These are phyloP conservation scores for Xiphorhynchus erythropygius DNA, from an alignment of 2,797 vertebrate species.

Conservation along the genomic window DNA sequence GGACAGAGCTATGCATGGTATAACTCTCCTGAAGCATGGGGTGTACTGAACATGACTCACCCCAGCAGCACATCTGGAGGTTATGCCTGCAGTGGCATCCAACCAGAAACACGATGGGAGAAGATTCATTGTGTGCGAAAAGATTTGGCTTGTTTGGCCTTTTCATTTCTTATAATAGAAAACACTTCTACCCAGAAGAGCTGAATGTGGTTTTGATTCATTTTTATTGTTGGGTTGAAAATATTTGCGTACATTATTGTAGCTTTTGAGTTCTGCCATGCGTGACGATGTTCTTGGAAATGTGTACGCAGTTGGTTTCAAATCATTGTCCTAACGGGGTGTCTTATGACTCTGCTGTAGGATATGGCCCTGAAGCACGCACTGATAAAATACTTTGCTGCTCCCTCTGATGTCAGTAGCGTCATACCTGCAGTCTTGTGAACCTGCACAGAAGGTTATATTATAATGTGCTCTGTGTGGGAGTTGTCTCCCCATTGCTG, in stretches of 20 bases:
- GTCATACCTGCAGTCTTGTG: not conserved
- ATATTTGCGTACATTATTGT: not conserved
- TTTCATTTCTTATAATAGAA: slow-evolving; percentile 48
- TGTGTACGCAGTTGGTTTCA: accelerated
- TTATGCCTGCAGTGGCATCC: slow-evolving; percentile 21
- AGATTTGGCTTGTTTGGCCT: slow-evolving; percentile 28
- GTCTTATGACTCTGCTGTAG: not conserved
- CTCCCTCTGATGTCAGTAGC: not conserved
- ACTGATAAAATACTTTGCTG: not conserved
- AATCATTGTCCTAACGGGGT: not conserved
- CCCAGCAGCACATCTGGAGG: not conserved
- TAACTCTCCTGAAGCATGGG: not conserved
- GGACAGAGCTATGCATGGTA: slow-evolving; percentile 6
- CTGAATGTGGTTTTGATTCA: slow-evolving; percentile 47
- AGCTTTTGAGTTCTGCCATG: slow-evolving; percentile 29
- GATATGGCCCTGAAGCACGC: not conserved
- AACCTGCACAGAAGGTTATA: not conserved
- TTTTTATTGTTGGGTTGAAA: slow-evolving; percentile 52
- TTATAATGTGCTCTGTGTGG: not conserved
- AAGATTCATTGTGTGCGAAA: slow-evolving; percentile 41
- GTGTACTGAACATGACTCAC: slow-evolving; percentile 23
- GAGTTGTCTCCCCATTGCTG: not conserved
- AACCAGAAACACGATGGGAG: slow-evolving; percentile 19
- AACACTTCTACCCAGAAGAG: slow-evolving; percentile 33
- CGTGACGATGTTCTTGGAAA: not conserved